A percentile compares a stretch with the other conserved stretches of the same genome.
phyloP scores from a whole-genome alignment of 2,888 invertebrate species.

The Tetragnatha montana region DNA sequence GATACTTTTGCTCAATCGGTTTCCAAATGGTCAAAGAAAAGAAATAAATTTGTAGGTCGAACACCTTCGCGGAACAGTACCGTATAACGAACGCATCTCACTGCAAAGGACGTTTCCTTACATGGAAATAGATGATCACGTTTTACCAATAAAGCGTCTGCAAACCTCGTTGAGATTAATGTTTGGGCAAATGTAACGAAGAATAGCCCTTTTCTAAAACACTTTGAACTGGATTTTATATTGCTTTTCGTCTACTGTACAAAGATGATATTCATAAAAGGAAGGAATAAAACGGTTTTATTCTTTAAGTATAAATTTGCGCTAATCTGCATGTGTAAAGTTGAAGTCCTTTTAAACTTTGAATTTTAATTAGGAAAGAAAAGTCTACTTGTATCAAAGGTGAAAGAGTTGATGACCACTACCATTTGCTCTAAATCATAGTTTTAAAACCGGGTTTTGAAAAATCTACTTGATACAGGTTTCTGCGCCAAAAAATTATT shows the following conservation, averaged over 20 bases:
- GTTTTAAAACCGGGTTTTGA: too few relatives aligned
- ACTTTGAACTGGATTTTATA: background rate
- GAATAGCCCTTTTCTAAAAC: background rate
- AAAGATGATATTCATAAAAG: background rate
- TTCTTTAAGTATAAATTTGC: too few relatives aligned
- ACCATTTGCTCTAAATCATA: too few relatives aligned
- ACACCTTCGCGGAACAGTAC: background rate
- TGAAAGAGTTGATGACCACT: too few relatives aligned
- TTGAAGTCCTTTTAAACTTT: too few relatives aligned
- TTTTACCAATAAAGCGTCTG: background rate
- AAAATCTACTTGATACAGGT: too few relatives aligned
- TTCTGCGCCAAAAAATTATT: too few relatives aligned
- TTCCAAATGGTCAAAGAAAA: background rate
- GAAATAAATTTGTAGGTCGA: background rate
- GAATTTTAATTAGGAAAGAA: too few relatives aligned
- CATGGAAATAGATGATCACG: background rate
- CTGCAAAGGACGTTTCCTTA: background rate
- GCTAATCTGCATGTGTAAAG: too few relatives aligned
- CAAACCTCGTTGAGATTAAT: background rate
- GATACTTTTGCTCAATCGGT: too few relatives aligned
- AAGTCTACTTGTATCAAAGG: too few relatives aligned
- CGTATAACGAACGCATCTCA: background rate
- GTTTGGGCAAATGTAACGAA: background rate
- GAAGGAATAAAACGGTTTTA: too few relatives aligned
- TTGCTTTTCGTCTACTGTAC: background rate